A percentile compares a stretch with the other conserved stretches of the same genome.
Conservation (phyloP, 1,140 invertebrate genomes). For the Micrasema minimum region DNA sequence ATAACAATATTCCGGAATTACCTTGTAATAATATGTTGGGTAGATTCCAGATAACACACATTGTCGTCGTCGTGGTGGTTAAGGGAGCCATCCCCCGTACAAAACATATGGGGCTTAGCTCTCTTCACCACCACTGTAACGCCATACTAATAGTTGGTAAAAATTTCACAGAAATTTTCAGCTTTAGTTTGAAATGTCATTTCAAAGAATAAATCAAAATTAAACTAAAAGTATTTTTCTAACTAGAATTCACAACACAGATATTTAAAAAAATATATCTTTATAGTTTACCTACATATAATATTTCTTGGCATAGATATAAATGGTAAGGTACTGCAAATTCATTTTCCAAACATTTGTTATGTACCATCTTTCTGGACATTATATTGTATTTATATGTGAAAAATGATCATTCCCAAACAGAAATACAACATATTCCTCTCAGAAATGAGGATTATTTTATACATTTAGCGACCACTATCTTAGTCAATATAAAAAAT, state of each 20-base stretch:
- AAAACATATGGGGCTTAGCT: too few species aligned
- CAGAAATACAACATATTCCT: too few species aligned
- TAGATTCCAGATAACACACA: slow-evolving; percentile 36
- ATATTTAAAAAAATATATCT: slow-evolving; percentile 46
- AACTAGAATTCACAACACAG: slow-evolving; percentile 44
- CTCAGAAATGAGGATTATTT: too few species aligned
- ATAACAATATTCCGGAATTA: slow-evolving; percentile 41
- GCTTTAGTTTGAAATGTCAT: slow-evolving; percentile 1
- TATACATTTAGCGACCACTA: background rate
- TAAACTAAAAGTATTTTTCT: slow-evolving; percentile 28
- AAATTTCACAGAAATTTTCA: slow-evolving; percentile 48
- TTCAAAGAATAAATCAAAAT: slow-evolving; percentile 30
- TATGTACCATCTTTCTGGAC: background rate
- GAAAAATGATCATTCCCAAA: background rate
- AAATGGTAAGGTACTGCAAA: slow-evolving; percentile 22
- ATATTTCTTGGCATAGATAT: slow-evolving; percentile 25
- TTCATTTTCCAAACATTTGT: background rate
- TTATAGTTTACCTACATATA: slow-evolving; percentile 14
- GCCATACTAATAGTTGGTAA: slow-evolving; percentile 34
- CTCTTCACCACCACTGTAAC: too few species aligned
- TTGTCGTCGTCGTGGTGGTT: too few species aligned
- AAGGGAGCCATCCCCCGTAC: too few species aligned
- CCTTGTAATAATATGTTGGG: slow-evolving; percentile 5
- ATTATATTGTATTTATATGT: slow-evolving; percentile 1
- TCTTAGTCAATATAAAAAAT: slow-evolving; percentile 30